Conservation (phyloP, 2,888 invertebrate genomes). For the Eristalinus aeneus region DNA sequence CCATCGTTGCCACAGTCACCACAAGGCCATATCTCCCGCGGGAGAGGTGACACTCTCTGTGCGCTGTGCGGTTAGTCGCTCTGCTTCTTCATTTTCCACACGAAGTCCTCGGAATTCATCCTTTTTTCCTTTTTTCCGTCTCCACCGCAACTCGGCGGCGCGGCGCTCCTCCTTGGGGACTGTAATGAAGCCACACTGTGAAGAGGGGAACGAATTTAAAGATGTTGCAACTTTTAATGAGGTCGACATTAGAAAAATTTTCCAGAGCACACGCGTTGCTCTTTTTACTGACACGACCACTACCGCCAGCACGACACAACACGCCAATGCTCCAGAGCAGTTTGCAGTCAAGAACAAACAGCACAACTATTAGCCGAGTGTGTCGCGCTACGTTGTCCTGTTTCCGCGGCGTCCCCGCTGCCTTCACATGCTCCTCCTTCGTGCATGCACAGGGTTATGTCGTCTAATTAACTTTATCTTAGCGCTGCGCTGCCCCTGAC, state of each 20-base stretch:
- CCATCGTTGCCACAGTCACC: conserved; percentile 3
- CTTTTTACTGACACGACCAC: conserved; percentile 19
- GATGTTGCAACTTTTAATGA: conserved; percentile 70
- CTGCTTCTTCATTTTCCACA: conserved; percentile 60
- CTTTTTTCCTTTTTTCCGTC: conserved; percentile 47
- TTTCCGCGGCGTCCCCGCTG: conserved; percentile 21
- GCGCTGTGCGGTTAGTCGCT: conserved; percentile 30
- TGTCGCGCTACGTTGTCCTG: conserved; percentile 43
- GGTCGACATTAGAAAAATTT: conserved; percentile 66
- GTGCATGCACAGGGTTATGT: conserved; percentile 71
- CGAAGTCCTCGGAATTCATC: conserved; percentile 67
- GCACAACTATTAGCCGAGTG: conserved; percentile 62
- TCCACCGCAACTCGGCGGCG: no score
- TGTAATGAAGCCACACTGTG: conserved; percentile 61
- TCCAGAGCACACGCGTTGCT: conserved; percentile 30
- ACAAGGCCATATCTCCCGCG: neutral
- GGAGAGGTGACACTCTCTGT: conserved; percentile 18
- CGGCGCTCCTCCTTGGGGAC: neutral
- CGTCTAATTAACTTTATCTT: conserved; percentile 74
- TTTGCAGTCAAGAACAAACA: conserved; percentile 31
- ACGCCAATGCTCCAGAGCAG: conserved; percentile 15
- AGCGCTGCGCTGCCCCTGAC: conserved; percentile 18
- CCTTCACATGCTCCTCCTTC: conserved; percentile 27
- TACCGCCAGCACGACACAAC: neutral
- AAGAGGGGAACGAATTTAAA: no score